Percentiles rank a stretch among this genome's conserved stretches.
phyloP scores from a whole-genome alignment of 2,113 vertebrate genomes.

The Bagarius yarrelli region DNA sequence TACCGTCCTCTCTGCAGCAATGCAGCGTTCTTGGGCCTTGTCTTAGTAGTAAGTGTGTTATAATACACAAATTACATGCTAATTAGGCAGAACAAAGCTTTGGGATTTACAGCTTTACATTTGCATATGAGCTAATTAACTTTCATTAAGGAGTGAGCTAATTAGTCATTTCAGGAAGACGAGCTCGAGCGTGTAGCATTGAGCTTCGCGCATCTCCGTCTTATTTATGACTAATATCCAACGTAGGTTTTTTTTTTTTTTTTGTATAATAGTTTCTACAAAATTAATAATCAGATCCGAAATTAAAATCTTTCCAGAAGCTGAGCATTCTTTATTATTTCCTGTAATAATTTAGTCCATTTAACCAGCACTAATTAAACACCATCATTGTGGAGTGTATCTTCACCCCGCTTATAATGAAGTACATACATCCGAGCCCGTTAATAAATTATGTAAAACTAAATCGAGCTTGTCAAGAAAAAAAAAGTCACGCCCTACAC shows the following conservation, averaged over 20 bases:
- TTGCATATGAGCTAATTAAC: conserved; percentile 72
- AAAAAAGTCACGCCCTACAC: conserved; percentile 16
- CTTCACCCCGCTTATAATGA: conserved; percentile 13
- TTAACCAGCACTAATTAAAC: conserved; percentile 15
- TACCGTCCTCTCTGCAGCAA: conserved; percentile 61
- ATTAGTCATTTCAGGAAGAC: conserved; percentile 61
- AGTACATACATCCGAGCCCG: conserved; percentile 36
- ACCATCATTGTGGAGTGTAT: not conserved
- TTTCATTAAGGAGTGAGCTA: conserved; percentile 59
- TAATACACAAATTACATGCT: conserved; percentile 67
- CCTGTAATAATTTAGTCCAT: not conserved
- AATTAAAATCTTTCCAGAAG: not conserved
- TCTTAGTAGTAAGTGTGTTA: conserved; percentile 55
- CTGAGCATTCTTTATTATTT: not conserved
- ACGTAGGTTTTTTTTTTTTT: no score
- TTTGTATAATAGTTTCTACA: not conserved
- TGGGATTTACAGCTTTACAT: conserved; percentile 65
- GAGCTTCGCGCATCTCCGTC: conserved; percentile 5
- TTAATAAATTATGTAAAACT: conserved; percentile 46
- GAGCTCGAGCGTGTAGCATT: not conserved
- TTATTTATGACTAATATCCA: not conserved
- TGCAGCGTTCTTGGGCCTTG: conserved; percentile 54
- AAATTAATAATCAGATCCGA: not conserved
- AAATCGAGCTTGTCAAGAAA: conserved; percentile 43
- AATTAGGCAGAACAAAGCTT: conserved; percentile 66